Base-by-base conservation (phyloP, 2,113 vertebrate species). In the Crocuta crocuta region DNA sequence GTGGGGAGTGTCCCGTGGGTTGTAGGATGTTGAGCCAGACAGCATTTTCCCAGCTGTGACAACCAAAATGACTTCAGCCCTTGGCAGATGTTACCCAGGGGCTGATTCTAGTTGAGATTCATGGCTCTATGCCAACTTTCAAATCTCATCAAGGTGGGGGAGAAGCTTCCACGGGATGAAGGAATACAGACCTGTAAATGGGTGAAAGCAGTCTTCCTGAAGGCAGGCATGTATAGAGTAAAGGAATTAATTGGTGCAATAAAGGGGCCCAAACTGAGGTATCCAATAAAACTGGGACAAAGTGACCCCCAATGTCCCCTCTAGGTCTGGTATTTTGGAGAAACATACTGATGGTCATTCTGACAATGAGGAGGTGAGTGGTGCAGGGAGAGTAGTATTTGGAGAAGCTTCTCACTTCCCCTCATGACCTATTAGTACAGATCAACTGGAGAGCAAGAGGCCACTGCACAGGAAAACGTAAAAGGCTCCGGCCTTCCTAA, bases 351-450 rank as follows among this genome's bases (percentile, higher is more conserved):
- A 4, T 7, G 7, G 5, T 91, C 24, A 17, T 23, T 33, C 55
- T 35, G 58, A 35, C 10, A 15, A 50, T 66, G 76, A 19, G 8
- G 76, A 21, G 33, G 10, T 7, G 9, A 61, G 16, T 2, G 63
- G 4, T 33, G 7, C 6, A 79, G 2, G 17, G 24, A 33, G 10
- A 35, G 19, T 26, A 55, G 50, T 10, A 35, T 35, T 2, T 26
- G 45, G 9, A 85, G 80, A 84, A 83, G 33, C 13, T 33, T 43
- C 70, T 6, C 19, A 23, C 19, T 21, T 16, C 10, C 39, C 19
- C 2, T 0, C 4, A 1, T 50, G 28, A 61, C 61, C 24, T 0
- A 4, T 24, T 35, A 10, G 39, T 43, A 11, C 2, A n/a, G 31
- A 45, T 45, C 73, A 16, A 10, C 4, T 7, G 13, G 19, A 79